Conservation (phyloP, 2,888 invertebrate species). For the Lamellibrachia satsuma region DNA sequence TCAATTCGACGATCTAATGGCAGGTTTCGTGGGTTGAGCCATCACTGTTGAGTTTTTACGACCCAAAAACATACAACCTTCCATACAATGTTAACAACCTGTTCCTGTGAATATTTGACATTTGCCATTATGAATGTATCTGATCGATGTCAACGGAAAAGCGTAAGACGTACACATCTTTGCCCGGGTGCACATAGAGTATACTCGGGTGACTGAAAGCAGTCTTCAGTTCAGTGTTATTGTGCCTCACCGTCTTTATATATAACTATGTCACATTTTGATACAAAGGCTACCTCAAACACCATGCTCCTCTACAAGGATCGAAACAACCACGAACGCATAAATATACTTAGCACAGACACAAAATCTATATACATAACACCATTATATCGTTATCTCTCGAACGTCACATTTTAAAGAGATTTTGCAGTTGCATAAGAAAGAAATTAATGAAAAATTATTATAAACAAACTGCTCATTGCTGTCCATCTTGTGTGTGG, state of each 20-base stretch:
- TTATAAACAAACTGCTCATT: too few relatives aligned
- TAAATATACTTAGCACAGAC: not conserved
- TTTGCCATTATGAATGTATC: not conserved
- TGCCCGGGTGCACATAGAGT: not conserved
- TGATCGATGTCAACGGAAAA: not conserved
- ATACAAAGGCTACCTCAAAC: not conserved
- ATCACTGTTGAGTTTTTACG: too few relatives aligned
- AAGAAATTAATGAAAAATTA: too few relatives aligned
- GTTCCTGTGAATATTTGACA: not conserved
- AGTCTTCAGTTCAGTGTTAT: not conserved
- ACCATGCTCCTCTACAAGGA: not conserved
- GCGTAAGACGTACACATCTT: not conserved
- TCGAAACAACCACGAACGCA: not conserved
- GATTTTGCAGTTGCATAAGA: too few relatives aligned
- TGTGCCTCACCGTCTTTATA: not conserved
- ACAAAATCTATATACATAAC: constrained; percentile 1
- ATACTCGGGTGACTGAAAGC: not conserved
- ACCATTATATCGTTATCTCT: not conserved
- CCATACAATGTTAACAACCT: not conserved
- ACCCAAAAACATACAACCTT: too few relatives aligned
- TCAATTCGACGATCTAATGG: too few relatives aligned
- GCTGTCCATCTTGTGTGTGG: too few relatives aligned
- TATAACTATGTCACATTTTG: not conserved
- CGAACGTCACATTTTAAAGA: too few relatives aligned
- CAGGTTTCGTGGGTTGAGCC: too few relatives aligned